Conservation (phyloP, 1,140 invertebrate genomes). For the Nymphalis io region DNA sequence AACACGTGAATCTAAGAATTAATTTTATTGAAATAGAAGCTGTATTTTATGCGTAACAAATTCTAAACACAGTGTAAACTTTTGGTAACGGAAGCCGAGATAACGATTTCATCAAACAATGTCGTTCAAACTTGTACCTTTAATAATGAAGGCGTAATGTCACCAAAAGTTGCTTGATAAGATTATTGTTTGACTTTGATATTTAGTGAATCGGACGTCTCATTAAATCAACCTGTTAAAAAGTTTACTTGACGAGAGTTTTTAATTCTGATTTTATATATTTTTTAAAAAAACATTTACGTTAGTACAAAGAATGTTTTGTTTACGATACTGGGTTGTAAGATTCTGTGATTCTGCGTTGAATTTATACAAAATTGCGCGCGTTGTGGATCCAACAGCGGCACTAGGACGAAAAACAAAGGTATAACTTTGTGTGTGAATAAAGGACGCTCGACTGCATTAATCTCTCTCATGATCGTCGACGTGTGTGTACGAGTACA, state of each 20-base stretch:
- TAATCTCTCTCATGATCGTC: no score
- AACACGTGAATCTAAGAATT: no score
- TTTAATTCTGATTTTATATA: not conserved
- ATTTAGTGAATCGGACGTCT: not conserved
- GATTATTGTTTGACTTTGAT: not conserved
- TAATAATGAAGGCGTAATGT: not conserved
- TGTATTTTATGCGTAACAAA: no score
- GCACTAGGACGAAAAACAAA: no score
- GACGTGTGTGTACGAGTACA: no score
- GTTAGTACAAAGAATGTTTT: not conserved
- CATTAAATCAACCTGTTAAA: not conserved
- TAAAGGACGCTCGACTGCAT: no score
- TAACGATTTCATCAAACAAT: not conserved
- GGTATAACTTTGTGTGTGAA: no score
- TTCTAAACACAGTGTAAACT: not conserved
- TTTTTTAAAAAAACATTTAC: no score
- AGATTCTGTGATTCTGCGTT: no score
- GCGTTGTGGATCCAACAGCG: no score
- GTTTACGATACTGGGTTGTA: not conserved
- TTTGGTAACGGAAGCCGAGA: not conserved
- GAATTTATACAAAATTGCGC: no score
- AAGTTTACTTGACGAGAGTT: not conserved
- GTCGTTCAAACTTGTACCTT: not conserved
- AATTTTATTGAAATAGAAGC: no score
- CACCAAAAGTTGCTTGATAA: not conserved